Percentiles rank a stretch among this genome's conserved stretches.
phyloP scores from a whole-genome alignment of 64 coral and sea anemone species.

The Porites lutea region DNA sequence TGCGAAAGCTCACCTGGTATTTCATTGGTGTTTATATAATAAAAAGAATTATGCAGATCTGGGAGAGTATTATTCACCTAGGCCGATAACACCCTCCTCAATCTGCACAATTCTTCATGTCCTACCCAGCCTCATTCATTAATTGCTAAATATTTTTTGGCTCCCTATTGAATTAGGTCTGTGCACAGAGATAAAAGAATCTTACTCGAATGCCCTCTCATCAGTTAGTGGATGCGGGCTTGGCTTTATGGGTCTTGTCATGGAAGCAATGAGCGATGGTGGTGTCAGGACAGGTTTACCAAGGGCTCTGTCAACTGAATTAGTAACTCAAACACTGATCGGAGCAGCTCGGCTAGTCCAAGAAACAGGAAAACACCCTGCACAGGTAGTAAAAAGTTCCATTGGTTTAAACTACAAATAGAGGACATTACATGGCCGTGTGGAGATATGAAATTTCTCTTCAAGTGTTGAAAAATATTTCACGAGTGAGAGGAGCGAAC shows the following conservation, averaged over 20 bases:
- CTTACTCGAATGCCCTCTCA: conserved; percentile 64
- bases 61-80: too few species aligned
- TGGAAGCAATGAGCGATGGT: conserved; percentile 84
- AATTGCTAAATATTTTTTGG: not conserved
- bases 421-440: too few species aligned
- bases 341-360: conserved; percentile 76
- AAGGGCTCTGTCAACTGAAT: conserved; percentile 54
- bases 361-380: conserved; percentile 73
- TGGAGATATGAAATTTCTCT: too few species aligned
- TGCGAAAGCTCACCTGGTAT: too few species aligned
- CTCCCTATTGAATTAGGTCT: conserved; percentile 19
- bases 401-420: not conserved
- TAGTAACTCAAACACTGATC: conserved; percentile 72
- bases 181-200: conserved; percentile 75
- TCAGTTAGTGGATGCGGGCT: conserved; percentile 77
- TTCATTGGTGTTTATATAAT: too few species aligned
- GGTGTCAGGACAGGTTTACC: conserved; percentile 86
- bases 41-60: too few species aligned
- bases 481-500: too few species aligned
- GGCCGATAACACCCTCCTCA: too few species aligned
- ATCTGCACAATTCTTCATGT: too few species aligned
- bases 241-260: conserved; percentile 69
- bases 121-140: not conserved
- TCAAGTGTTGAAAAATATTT: too few species aligned
- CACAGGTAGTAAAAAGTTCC: conserved; percentile 45